A percentile compares a stretch with the other conserved stretches of the same genome.
These are phyloP conservation scores for Phylloscopus whistleri DNA, from an alignment of 2,113 vertebrate genomes.

Conservation along the genomic window DNA sequence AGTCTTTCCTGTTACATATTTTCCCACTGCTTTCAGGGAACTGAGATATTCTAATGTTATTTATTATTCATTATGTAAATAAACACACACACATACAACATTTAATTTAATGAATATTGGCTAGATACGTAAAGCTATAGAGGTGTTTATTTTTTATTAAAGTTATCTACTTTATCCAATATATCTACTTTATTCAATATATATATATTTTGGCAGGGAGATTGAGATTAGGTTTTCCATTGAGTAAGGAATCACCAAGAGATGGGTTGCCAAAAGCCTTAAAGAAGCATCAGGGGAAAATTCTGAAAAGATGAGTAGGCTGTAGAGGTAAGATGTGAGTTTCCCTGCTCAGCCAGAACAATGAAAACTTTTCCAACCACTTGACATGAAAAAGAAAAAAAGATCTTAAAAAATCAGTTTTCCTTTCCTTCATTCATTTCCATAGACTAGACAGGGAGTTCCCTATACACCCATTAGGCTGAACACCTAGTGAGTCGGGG, in stretches of 20 bases:
- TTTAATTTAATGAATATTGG: not conserved
- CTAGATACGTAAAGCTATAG: not conserved
- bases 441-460: not conserved
- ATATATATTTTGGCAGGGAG: not conserved
- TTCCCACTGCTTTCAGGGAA: not conserved
- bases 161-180: not conserved
- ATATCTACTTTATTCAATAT: not conserved
- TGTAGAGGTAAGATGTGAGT: not conserved
- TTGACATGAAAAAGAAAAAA: not conserved
- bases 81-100: not conserved
- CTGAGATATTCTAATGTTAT: not conserved
- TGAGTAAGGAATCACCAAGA: not conserved
- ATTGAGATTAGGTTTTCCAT: not conserved
- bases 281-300: not conserved
- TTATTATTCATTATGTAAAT: not conserved
- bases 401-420: not conserved
- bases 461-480: not conserved
- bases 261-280: not conserved
- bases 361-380: not conserved
- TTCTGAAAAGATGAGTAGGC: not conserved
- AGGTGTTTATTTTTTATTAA: not conserved
- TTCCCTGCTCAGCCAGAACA: not conserved
- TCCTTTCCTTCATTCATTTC: not conserved
- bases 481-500: fast-evolving
- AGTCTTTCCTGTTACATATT: not conserved